phyloP scores from a whole-genome alignment of 2,113 vertebrate species.

The Himantopus leucocephalus region DNA sequence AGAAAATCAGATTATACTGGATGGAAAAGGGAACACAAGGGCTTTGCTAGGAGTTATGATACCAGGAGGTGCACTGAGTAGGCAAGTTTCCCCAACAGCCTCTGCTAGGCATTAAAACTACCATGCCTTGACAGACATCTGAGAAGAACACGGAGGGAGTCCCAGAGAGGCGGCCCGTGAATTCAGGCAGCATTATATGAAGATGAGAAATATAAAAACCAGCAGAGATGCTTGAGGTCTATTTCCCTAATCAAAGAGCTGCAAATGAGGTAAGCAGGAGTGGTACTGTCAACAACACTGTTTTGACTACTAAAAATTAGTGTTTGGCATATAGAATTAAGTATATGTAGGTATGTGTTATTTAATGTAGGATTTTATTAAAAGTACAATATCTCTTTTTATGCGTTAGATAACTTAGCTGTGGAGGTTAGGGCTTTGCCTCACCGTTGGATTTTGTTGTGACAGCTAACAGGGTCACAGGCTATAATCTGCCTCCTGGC shows the following conservation, averaged over 20 bases:
- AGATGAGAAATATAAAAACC: not conserved
- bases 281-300: not conserved
- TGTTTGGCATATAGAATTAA: not conserved
- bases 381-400: not conserved
- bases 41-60: not conserved
- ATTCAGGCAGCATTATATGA: not conserved
- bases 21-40: not conserved
- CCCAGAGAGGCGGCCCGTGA: not conserved
- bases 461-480: not conserved
- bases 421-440: not conserved
- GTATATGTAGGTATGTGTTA: not conserved
- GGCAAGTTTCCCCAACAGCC: not conserved
- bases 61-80: not conserved
- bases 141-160: fast-evolving
- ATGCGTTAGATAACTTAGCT: not conserved
- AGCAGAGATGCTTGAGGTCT: not conserved
- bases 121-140: not conserved
- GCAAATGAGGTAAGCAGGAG: not conserved
- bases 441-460: not conserved
- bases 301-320: not conserved
- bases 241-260: not conserved
- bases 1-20: not conserved
- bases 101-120: not conserved
- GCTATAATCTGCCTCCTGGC: not conserved
- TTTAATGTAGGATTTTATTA: not conserved